Evolutionary conservation across 2,888 invertebrate species (phyloP), one percentile per base, ranked within the genome.

Genomic region (Anorthoa munda): DNA sequence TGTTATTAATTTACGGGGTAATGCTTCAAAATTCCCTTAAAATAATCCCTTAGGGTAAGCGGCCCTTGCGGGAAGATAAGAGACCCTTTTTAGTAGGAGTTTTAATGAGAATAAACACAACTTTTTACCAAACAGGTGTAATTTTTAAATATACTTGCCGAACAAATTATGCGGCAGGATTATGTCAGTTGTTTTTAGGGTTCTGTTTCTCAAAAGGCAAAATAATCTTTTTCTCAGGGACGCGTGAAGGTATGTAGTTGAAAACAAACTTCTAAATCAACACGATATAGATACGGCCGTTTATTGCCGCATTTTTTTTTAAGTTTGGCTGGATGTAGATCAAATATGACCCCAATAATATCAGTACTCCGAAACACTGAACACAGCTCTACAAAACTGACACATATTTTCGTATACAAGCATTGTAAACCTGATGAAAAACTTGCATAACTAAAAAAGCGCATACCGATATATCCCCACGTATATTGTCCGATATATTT

Each of bases 1-100:
- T 76, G 56, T 63, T 72, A 58, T 79, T 79, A 72, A 76, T 76
- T 63, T 79, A 63, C 61, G 17, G 45, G 61, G 26, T 48, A 23
- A 51, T 61, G 31, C 61, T 46, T 63, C 23, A 21, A 56, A 79
- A 63, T 51, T 46, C 46, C 72, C 53, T 53, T 78, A 7, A n/a
- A 48, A 51, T 53, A 70, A 75, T 78, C 71, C 53, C 48, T 4
- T 21, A 15, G 26, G 26, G 39, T n/a, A 60, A 39, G 26, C 18
- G 18, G 48, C 53, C 18, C 21, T 53, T 39, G 17, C 45, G 60
- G 7, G 18, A 26, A 71, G 15, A 21, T 53, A 71, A 18, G 21
- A 13, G 46, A 39, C 21, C 60, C 18, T 79, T 71, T 79, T 79
- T 48, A 12, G 3, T 50, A 46, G n/a, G 5, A 13, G 46, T 17